Conservation (phyloP, 2,113 vertebrate species). For the Ginglymostoma cirratum region DNA sequence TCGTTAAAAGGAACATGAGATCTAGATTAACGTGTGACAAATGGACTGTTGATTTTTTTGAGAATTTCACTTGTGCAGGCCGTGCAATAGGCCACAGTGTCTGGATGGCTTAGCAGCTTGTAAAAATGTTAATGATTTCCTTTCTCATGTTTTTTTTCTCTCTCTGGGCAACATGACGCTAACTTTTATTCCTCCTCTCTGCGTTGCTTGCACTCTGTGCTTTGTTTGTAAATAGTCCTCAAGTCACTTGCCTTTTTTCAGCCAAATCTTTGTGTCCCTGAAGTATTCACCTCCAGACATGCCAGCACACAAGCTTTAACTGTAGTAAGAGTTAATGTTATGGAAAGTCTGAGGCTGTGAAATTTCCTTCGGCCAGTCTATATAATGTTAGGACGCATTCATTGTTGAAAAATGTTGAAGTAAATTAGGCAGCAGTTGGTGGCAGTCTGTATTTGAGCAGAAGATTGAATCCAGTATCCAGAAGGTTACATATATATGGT, state of each 20-base stretch:
- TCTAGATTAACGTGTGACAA: neutral
- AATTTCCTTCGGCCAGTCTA: neutral
- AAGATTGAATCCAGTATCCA: slow-evolving; percentile 4
- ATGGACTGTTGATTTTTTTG: slow-evolving; percentile 6
- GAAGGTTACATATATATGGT: slow-evolving; percentile 15
- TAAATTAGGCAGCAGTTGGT: neutral
- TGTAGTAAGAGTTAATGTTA: neutral
- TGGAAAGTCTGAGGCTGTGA: slow-evolving; percentile 24
- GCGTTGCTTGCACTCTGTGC: neutral
- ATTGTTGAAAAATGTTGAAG: neutral
- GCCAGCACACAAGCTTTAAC: neutral
- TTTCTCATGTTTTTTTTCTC: neutral
- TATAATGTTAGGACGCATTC: neutral
- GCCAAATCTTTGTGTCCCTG: neutral
- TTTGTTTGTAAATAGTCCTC: neutral
- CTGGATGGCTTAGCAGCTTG: neutral
- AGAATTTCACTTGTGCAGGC: neutral
- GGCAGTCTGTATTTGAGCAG: neutral
- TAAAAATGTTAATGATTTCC: slow-evolving; percentile 34
- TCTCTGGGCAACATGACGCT: neutral
- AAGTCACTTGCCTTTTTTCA: neutral
- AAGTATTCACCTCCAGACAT: slow-evolving; percentile 14
- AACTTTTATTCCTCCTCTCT: neutral
- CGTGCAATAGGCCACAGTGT: neutral
- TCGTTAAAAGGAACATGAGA: neutral